A percentile compares a stretch with the other conserved stretches of the same genome.
These are phyloP conservation scores for Hirtodrosophila confusa DNA, from an alignment of 2,888 invertebrate genomes.

Conservation along the genomic window DNA sequence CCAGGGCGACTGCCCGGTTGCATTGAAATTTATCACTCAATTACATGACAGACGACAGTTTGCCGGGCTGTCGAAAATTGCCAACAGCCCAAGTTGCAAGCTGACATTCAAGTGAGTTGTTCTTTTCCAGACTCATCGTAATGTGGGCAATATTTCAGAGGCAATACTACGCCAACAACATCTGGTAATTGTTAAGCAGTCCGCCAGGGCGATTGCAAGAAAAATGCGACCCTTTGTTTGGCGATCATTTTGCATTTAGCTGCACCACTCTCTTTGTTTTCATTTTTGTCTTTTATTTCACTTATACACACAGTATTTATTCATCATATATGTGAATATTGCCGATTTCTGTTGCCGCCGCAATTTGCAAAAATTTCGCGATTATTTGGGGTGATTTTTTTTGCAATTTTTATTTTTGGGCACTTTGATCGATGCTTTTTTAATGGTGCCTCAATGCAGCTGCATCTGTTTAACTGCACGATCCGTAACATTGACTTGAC, in stretches of 20 bases:
- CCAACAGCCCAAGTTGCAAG: slow-evolving; percentile 4
- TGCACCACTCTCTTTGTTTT: slow-evolving; percentile 26
- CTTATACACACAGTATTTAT: slow-evolving; percentile 1
- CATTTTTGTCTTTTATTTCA: slow-evolving; percentile 8
- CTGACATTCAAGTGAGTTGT: slow-evolving; percentile 36
- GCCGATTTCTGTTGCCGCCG: slow-evolving; percentile 14
- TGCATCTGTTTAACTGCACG: slow-evolving; percentile 44
- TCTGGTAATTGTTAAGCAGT: slow-evolving; percentile 81
- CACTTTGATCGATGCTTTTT: slow-evolving; percentile 71
- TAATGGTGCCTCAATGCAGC: slow-evolving; percentile 57
- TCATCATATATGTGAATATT: neutral
- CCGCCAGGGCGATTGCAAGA: slow-evolving; percentile 53
- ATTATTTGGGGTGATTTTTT: slow-evolving; percentile 5
- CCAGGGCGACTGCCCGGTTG: slow-evolving; percentile 20
- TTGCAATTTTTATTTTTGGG: slow-evolving; percentile 18
- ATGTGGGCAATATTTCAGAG: slow-evolving; percentile 49
- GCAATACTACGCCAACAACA: slow-evolving; percentile 49
- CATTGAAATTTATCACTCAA: slow-evolving; percentile 72
- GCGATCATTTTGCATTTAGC: slow-evolving; percentile 19
- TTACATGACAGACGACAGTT: slow-evolving; percentile 71
- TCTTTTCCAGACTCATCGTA: slow-evolving; percentile 21
- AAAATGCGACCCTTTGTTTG: slow-evolving; percentile 76
- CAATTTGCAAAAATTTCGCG: slow-evolving; percentile 60
- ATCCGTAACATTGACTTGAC: slow-evolving; percentile 50
- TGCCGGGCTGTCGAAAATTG: slow-evolving; percentile 21